A percentile compares a stretch with the other conserved stretches of the same genome.
Conservation (phyloP, 2,888 invertebrate genomes). For the Xanthia icteritia region DNA sequence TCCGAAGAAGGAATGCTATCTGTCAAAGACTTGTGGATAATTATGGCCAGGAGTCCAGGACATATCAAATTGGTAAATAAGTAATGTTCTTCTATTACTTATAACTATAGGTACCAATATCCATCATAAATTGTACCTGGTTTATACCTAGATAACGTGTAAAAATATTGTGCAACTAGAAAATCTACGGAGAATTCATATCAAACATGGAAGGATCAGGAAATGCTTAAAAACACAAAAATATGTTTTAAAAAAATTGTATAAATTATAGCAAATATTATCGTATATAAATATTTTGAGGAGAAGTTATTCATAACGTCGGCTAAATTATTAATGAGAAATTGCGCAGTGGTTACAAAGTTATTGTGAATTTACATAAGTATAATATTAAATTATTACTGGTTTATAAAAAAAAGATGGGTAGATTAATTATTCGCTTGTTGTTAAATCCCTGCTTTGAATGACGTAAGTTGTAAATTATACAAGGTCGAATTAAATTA, state of each 20-base stretch:
- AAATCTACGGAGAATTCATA: constrained; percentile 44
- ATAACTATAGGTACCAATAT: constrained; percentile 37
- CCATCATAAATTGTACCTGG: constrained; percentile 51
- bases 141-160: constrained; percentile 17
- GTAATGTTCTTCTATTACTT: constrained; percentile 51
- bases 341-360: constrained; percentile 36
- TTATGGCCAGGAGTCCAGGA: constrained; percentile 49
- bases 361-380: constrained; percentile 25
- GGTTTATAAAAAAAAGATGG: neutral
- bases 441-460: constrained; percentile 35
- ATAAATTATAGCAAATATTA: constrained; percentile 32
- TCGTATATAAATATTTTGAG: constrained; percentile 16
- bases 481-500: neutral
- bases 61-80: constrained; percentile 67
- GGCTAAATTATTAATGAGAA: constrained; percentile 17
- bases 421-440: constrained; percentile 32
- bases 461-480: neutral
- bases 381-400: constrained; percentile 7
- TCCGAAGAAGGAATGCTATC: constrained; percentile 16
- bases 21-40: constrained; percentile 13
- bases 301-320: neutral
- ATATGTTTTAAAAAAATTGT: constrained; percentile 25
- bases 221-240: constrained; percentile 38
- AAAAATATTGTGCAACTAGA: constrained; percentile 18
- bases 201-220: constrained; percentile 37